A percentile compares a stretch with the other conserved stretches of the same genome.
Conservation (phyloP, 2,888 invertebrate species). For the Drosophila aldrichi region DNA sequence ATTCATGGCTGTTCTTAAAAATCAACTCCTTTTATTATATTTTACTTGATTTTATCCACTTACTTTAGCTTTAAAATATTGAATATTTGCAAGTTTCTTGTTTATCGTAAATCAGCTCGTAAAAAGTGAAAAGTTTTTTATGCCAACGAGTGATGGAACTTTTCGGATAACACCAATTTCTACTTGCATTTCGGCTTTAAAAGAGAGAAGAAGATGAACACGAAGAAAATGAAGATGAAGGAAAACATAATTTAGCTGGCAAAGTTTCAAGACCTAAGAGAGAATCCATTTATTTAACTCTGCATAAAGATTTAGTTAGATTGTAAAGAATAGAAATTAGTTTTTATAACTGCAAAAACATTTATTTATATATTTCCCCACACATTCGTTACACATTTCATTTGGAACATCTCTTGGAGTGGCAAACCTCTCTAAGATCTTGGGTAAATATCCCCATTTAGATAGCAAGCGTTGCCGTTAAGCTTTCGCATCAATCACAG, state of each 20-base stretch:
- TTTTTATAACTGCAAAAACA: no score
- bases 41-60: not conserved
- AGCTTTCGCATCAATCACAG: constrained; percentile 68
- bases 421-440: not conserved
- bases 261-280: no score
- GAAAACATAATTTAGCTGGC: not conserved
- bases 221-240: not conserved
- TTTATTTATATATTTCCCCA: no score
- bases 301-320: no score
- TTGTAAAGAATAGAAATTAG: no score
- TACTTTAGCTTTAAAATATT: not conserved
- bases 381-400: not conserved
- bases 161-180: not conserved
- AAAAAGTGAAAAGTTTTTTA: not conserved
- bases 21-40: not conserved
- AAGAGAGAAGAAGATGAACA: not conserved
- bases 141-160: not conserved
- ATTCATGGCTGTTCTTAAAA: not conserved
- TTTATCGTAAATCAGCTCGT: not conserved
- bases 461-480: not conserved
- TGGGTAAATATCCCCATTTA: no score
- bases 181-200: not conserved
- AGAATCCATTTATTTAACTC: no score
- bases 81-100: not conserved
- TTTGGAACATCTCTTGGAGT: no score